Evolutionary conservation across 2,797 vertebrate genomes (phyloP).

Genomic region (Urocyon cinereoargenteus): DNA sequence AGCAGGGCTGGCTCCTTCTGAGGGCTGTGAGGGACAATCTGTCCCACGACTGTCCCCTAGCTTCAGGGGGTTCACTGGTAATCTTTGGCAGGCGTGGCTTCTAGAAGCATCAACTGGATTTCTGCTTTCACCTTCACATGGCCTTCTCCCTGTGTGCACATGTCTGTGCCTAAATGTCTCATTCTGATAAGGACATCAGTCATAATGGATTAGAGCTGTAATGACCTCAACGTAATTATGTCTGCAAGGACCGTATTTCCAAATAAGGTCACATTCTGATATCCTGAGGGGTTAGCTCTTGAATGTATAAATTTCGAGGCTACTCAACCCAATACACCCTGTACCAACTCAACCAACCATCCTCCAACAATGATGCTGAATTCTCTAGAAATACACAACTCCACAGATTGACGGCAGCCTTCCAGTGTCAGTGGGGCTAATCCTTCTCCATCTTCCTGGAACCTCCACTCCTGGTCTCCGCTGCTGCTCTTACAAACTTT

Average conservation of each 20-base stretch:
- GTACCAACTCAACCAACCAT: neutral
- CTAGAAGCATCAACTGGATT: neutral
- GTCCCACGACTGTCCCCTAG: rapidly evolving
- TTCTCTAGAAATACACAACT: neutral
- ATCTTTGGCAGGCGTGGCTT: neutral
- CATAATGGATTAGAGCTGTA: neutral
- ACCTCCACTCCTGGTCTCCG: rapidly evolving
- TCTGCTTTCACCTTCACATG: neutral
- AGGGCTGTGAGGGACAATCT: neutral
- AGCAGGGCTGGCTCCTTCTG: neutral
- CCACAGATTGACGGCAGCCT: too few relatives aligned
- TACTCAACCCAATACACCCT: neutral
- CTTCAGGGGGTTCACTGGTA: neutral
- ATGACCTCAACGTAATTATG: neutral
- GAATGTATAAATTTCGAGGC: neutral
- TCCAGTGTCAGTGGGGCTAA: neutral
- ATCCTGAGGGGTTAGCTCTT: neutral
- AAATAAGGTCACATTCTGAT: neutral
- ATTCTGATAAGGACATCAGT: neutral
- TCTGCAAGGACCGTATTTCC: neutral
- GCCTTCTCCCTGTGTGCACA: neutral
- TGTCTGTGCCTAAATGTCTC: neutral
- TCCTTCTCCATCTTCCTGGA: neutral
- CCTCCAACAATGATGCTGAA: neutral
- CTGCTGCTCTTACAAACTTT: neutral